Base-by-base conservation (phyloP, 2,888 invertebrate genomes). In the Drepanosiphum platanoidis region DNA sequence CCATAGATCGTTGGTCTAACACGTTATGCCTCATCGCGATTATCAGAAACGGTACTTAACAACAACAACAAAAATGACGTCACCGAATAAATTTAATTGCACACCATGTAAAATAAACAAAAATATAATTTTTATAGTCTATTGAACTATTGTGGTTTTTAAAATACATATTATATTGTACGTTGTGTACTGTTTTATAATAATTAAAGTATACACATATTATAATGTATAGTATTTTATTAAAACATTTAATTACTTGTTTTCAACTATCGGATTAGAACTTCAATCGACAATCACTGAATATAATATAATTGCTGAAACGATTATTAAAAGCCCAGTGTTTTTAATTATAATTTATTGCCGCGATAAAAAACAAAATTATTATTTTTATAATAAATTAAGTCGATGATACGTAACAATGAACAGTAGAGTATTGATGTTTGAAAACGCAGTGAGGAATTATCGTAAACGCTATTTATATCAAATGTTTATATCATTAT, bases 1-100 rank as follows among this genome's bases (percentile, higher is more conserved):
- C n/a, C 32, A 66, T 71, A 70, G 66, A 81, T 81, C 11, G n/a
- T 61, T 68, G n/a, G 15, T 32, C 66, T 68, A 70, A 39, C 39
- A 46, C 68, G 68, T 46, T 34, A 42, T 34, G 68, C 8, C 15
- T 77, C 36, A 27, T 61, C 27, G 61, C 58, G 27, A 34, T 77
- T 36, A 77, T 27, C 27, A 18, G n/a, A 39, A 36, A 15, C 77
- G 27, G n/a, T 61, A 36, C 11, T 74, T 52, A 0, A 27, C 61
- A n/a, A 42, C 11, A 42, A 42, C 42, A 9, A 42, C 15, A n/a
- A n/a, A 18, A 32, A 18, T 34, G 32, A 32, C 64, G 27, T 64
- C 64, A 27, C 11, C 27, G 22, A 64, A 64, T 1, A 64, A 64
- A 64, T 64, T 64, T 13, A 64, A 15, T 64, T 11, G 13, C 11